Evolutionary conservation across 1,140 invertebrate species (phyloP), one percentile per base, ranked within the genome.

Genomic region (Rhynchophorus ferrugineus): DNA sequence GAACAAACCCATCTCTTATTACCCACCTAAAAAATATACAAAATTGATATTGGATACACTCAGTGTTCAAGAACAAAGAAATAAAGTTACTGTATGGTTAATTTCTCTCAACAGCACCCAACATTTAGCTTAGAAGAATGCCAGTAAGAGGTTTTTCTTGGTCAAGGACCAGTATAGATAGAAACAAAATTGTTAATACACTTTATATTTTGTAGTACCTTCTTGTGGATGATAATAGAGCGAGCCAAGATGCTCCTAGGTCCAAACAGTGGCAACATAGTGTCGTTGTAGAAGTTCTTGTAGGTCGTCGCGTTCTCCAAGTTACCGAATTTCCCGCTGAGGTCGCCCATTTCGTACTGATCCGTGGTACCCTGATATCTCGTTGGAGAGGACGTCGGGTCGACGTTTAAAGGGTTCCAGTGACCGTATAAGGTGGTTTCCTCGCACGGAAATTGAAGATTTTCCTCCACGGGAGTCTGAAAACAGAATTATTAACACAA

Each of bases 371-470:
- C 68, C 37, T 63, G 63, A 41, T 71, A 69, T 29, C 42, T 46
- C 19, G 61, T 48, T 1, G 85, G 85, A 18, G 76, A 76, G 1
- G 73, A 67, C 1, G 71, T 72, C 1, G 75, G 72, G 63, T 82
- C 80, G 0, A 90, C 75, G 21, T 80, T 73, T 49, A 83, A 79
- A 1, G 91, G 92, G 72, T 95, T 91, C 75, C 83, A 95, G 34
- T 84, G 79, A 7, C 81, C 85, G 53, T 90, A 87, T 0, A 96
- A 73, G 0, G 87, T 81, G 1, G 84, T 82, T 22, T 71, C 78
- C 63, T 90, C 87, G 64, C 94, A 98, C 0, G 92, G 87, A 71
- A 94, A 94, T 57, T 89, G 85, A 51, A 93, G 69, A 62, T 87
- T 82, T 46, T 79, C 79, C 63, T 87, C 81, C 0, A 93, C 81